Evolutionary conservation across 2,113 vertebrate species (phyloP), one percentile per base, ranked within the genome.

Genomic region (Podilymbus podiceps): DNA sequence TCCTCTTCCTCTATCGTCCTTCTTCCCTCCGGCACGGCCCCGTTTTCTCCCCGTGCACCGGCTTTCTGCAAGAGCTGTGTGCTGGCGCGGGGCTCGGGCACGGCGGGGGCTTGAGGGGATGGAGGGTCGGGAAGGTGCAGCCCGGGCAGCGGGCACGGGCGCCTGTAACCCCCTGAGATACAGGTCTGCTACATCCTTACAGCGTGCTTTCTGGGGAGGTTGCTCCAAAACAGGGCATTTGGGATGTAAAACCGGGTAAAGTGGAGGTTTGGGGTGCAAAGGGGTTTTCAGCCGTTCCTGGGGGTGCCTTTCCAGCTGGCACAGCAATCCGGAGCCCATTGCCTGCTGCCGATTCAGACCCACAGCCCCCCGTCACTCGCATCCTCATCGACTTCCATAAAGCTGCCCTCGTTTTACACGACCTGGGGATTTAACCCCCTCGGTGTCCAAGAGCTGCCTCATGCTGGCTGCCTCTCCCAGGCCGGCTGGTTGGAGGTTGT

Each of bases 401-500:
- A 19, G 68, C 80, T 73, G 64, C 60, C 58, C 12, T 8, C 11
- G 44, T 69, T 62, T 15, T 16, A 42, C 59, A 28, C 0, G 3
- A 23, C 19, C 5, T 0, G 2, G 22, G 58, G 28, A 52, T 68
- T 76, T 90, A 53, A 84, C 44, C 71, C 62, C 19, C 15, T 23
- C 1, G 0, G 55, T 58, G 5, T 44, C 40, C 0, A 0, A 8
- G 46, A 17, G 46, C 46, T 47, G 46, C 19, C 31, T 28, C 0
- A 0, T 42, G 49, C 79, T 3, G 0, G 58, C 77, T 68, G 33
- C 6, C 46, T 69, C 52, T 64, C 42, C 58, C 38, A 8, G 27
- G 4, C 31, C 0, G 0, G 5, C 12, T 3, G 56, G 16, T 4
- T 2, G 1, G 89, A 64, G 72, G 42, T 73, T 0, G 2, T 13